Conservation (phyloP, 1,140 invertebrate species). For the Cotesia glomerata region DNA sequence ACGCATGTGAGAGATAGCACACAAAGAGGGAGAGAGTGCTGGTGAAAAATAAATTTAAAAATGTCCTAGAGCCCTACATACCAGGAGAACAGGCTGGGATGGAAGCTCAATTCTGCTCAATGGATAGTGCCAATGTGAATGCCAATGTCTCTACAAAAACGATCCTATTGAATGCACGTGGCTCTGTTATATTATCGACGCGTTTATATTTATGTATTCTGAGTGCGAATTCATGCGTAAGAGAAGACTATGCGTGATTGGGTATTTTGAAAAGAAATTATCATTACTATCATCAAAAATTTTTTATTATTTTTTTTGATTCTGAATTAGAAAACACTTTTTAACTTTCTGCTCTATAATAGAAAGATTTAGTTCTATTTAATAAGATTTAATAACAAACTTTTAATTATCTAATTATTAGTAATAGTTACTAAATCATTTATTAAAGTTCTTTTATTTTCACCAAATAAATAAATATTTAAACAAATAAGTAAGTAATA, state of each 20-base stretch:
- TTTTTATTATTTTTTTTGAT: too few relatives aligned
- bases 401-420: too few relatives aligned
- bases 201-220: too few relatives aligned
- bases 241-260: slow-evolving; percentile 15
- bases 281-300: too few relatives aligned
- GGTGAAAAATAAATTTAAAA: slow-evolving; percentile 40
- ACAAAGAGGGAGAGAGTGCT: background rate
- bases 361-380: too few relatives aligned
- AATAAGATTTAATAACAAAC: too few relatives aligned
- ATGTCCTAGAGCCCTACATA: slow-evolving; percentile 58
- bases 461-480: too few relatives aligned
- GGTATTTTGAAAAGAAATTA: background rate
- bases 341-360: too few relatives aligned
- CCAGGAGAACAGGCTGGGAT: slow-evolving; percentile 31
- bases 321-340: too few relatives aligned
- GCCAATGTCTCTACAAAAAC: slow-evolving; percentile 15
- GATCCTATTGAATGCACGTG: slow-evolving; percentile 49
- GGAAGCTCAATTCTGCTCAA: background rate
- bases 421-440: too few relatives aligned
- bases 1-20: slow-evolving; percentile 12
- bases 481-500: too few relatives aligned
- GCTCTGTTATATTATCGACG: slow-evolving; percentile 8
- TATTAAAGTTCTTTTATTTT: too few relatives aligned
- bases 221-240: background rate
- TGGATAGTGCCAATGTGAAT: background rate